Conservation (phyloP, 2,797 vertebrate species). For the Gymnoscopelus microlampas region DNA sequence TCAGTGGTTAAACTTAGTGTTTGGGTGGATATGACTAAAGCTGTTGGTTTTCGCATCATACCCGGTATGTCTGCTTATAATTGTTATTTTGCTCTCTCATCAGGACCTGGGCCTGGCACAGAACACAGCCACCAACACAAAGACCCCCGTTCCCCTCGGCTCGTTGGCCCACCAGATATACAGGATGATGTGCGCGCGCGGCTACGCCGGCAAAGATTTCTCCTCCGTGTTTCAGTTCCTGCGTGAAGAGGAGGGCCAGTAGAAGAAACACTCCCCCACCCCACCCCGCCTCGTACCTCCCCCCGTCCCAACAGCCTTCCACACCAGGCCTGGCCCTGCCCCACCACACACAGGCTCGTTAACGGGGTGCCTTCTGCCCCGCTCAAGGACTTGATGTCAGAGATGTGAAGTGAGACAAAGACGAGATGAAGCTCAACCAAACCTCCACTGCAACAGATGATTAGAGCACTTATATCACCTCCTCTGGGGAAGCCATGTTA, state of each 20-base stretch:
- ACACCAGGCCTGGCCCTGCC: constrained; percentile 47
- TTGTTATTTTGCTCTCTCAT: not conserved
- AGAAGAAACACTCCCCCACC: constrained; percentile 39
- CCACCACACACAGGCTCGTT: constrained; percentile 35
- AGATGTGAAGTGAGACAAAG: constrained; percentile 49
- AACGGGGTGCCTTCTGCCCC: constrained; percentile 51
- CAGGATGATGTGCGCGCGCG: constrained; percentile 96
- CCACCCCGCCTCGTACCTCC: constrained; percentile 45
- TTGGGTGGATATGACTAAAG: too few relatives aligned
- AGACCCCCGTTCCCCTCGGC: constrained; percentile 91
- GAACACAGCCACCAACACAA: constrained; percentile 94
- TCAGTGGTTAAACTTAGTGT: too few relatives aligned
- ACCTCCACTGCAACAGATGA: constrained; percentile 25
- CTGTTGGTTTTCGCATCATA: not conserved
- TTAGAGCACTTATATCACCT: constrained; percentile 44
- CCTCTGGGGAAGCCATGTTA: constrained; percentile 47
- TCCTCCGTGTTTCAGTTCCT: constrained; percentile 98
- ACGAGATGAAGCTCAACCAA: constrained; percentile 29
- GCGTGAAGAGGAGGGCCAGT: constrained; percentile 87
- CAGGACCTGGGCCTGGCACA: constrained; percentile 96
- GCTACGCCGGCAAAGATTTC: constrained; percentile 97
- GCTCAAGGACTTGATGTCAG: constrained; percentile 24
- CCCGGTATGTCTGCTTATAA: not conserved
- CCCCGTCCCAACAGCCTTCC: too few relatives aligned
- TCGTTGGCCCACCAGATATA: constrained; percentile 96